Evolutionary conservation across 1,140 invertebrate genomes (phyloP).

Genomic region (Paramacrobiotus metropolitanus): DNA sequence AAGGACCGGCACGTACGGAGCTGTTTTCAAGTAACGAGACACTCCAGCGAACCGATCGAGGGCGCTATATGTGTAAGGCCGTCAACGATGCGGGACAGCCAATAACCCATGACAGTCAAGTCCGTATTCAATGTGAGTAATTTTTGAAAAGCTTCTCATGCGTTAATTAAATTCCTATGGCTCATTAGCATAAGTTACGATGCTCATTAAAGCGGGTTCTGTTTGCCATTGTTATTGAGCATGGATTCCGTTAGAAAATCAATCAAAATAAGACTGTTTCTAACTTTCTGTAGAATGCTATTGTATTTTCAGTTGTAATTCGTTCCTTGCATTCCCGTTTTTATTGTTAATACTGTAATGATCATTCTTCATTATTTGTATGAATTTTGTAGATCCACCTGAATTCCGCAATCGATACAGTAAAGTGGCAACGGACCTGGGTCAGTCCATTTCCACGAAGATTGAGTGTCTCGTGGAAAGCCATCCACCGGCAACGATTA

Average conservation of each 20-base stretch:
- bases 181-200: too few species aligned
- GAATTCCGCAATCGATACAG: background rate
- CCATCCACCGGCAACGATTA: slow-evolving; percentile 14
- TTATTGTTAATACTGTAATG: too few species aligned
- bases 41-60: background rate
- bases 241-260: too few species aligned
- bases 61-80: background rate
- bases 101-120: background rate
- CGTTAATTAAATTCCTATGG: too few species aligned
- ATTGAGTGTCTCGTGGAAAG: slow-evolving; percentile 11
- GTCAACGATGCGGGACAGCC: background rate
- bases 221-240: too few species aligned
- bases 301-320: too few species aligned
- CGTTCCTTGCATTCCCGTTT: too few species aligned
- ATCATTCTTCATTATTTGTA: too few species aligned
- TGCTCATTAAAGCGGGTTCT: too few species aligned
- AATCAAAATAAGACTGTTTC: too few species aligned
- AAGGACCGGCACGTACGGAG: background rate
- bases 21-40: background rate
- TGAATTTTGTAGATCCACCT: background rate
- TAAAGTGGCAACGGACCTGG: background rate
- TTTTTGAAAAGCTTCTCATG: background rate
- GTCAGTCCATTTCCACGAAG: background rate
- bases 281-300: too few species aligned
- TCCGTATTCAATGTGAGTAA: background rate